Conservation (phyloP, 2,113 vertebrate species). For the Ovibos moschatus region DNA sequence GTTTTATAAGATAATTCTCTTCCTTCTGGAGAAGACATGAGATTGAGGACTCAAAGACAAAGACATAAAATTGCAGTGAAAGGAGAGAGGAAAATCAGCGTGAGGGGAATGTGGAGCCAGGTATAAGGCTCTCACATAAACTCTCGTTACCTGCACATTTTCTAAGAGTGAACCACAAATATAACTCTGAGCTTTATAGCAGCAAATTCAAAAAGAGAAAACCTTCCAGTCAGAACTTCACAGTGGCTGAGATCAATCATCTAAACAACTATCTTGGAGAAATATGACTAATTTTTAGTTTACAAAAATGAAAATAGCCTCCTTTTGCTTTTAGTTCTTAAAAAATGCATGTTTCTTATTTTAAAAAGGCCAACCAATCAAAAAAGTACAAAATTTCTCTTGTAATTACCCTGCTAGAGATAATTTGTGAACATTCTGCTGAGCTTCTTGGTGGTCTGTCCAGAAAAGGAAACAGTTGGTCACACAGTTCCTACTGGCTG, state of each 20-base stretch:
- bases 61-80: neutral
- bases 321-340: neutral
- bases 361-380: neutral
- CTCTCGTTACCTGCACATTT: neutral
- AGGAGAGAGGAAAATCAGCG: neutral
- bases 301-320: neutral
- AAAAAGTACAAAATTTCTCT: neutral
- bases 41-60: neutral
- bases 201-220: neutral
- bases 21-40: neutral
- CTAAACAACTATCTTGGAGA: neutral
- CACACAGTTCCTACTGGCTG: neutral
- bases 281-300: neutral
- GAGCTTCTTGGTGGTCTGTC: neutral
- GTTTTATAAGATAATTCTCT: neutral
- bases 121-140: neutral
- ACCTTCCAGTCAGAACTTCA: neutral
- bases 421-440: neutral
- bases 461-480: neutral
- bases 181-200: neutral
- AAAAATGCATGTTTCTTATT: neutral
- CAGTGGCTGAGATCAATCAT: neutral
- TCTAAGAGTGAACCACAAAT: neutral
- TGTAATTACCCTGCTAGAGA: neutral
- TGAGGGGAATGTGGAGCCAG: neutral